Evolutionary conservation across 2,888 invertebrate genomes (phyloP), one percentile per base, ranked within the genome.

Genomic region (Lepidocyrtoides sp.): DNA sequence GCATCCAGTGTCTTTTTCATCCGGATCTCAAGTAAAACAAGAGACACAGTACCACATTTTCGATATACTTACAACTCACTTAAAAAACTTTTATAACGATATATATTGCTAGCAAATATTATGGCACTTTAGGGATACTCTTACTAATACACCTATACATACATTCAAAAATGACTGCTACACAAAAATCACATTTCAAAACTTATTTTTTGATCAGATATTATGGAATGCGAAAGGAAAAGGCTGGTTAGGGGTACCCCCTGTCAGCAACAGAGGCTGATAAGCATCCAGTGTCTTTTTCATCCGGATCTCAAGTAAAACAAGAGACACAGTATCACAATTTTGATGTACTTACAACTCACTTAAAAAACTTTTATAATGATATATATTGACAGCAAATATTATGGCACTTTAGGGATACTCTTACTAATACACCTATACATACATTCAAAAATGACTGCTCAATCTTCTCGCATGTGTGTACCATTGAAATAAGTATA

Each of bases 361-460:
- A 23, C 17, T 75, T 48, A 75, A 75, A 75, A 75, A 75, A 23
- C 2, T 48, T 75, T 36, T 36, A 36, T 36, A 7, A 36, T 20
- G 48, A 75, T 51, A 51, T 51, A 8, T 3, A 51, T 29, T 51
- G 75, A 10, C 51, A 26, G 44, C 48, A 75, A 51, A 51, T 26
- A 48, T 51, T 75, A 75, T 51, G 48, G 23, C 48, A 48, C 75
- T n/a, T 75, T 75, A 14, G 75, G 51, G 75, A 51, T 41, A 26
- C 20, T 48, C n/a, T n/a, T n/a, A n/a, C n/a, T n/a, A n/a, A n/a
- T n/a, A n/a, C n/a, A n/a, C n/a, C 48, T 48, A 48, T 48, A 48
- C 12, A n/a, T 48, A 48, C 12, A 10, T 2, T 10, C 7, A 36
- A 36, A 4, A 36, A 36, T 36, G 7, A 4, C 36, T 7, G 36